These are phyloP conservation scores for Hypomecis punctinalis DNA, from an alignment of 2,888 invertebrate species.

Conservation along the genomic window DNA sequence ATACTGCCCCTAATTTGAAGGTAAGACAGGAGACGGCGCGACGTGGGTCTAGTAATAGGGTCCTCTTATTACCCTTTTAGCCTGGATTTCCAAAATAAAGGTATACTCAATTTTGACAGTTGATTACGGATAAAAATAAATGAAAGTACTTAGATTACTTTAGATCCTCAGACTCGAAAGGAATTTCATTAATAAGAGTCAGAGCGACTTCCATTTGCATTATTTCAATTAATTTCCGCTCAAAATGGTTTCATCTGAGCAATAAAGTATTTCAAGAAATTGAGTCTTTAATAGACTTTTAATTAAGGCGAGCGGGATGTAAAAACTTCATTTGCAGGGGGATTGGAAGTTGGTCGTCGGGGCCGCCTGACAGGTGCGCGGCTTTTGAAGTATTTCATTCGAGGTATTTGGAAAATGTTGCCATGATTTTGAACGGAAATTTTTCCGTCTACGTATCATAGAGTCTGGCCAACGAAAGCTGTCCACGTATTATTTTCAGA, in stretches of 20 bases:
- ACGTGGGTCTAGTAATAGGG: too few relatives aligned
- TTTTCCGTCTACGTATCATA: background rate
- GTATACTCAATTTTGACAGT: too few relatives aligned
- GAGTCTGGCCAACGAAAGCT: too few relatives aligned
- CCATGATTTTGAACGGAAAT: background rate
- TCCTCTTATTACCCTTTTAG: too few relatives aligned
- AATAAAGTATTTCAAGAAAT: constrained; percentile 32
- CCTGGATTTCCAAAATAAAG: too few relatives aligned
- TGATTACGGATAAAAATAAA: too few relatives aligned
- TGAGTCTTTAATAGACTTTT: constrained; percentile 39
- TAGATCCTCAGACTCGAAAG: constrained; percentile 12
- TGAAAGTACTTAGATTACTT: constrained; percentile 6
- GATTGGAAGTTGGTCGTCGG: constrained; percentile 16
- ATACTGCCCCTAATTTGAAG: too few relatives aligned
- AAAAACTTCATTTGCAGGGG: constrained; percentile 23
- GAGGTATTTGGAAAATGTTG: constrained; percentile 5
- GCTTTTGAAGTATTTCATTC: constrained; percentile 11
- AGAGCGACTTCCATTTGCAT: constrained; percentile 36
- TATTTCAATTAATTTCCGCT: constrained; percentile 36
- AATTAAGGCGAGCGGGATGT: constrained; percentile 34
- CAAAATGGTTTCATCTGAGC: constrained; percentile 26
- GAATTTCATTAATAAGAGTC: constrained; percentile 28
- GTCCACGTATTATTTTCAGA: too few relatives aligned
- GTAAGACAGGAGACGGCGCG: too few relatives aligned
- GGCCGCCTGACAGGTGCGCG: constrained; percentile 12